Percentiles rank a stretch among this genome's conserved stretches.
Evolutionary conservation across 2,888 invertebrate genomes (phyloP).

Genomic region (Pimpla rufipes): DNA sequence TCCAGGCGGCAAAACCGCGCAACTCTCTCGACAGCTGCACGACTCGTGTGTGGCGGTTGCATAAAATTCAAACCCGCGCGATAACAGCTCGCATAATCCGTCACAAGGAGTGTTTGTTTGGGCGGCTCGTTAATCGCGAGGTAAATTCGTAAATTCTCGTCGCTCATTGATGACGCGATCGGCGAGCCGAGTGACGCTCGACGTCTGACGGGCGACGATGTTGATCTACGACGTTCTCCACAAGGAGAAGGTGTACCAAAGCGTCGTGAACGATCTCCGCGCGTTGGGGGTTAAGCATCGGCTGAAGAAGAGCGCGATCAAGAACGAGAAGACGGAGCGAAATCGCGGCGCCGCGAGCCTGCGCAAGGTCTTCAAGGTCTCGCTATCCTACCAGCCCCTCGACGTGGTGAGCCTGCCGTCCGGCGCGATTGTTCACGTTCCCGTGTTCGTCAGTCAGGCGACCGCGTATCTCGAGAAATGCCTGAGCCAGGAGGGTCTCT

Average conservation of each 20-base stretch:
- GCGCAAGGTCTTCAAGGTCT: slow-evolving; percentile 86
- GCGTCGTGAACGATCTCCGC: slow-evolving; percentile 89
- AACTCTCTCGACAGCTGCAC: background rate
- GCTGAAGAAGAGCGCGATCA: slow-evolving; percentile 88
- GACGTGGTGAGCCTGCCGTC: slow-evolving; percentile 88
- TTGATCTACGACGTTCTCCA: slow-evolving; percentile 87
- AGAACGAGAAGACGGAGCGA: slow-evolving; percentile 79
- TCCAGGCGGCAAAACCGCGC: background rate
- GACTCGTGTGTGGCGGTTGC: slow-evolving; percentile 21
- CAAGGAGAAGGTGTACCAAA: slow-evolving; percentile 86
- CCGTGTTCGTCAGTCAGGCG: slow-evolving; percentile 90
- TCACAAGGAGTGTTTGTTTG: slow-evolving; percentile 42
- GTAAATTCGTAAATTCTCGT: background rate
- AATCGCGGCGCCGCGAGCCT: slow-evolving; percentile 69
- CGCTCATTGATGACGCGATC: slow-evolving; percentile 7
- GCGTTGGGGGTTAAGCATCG: slow-evolving; percentile 91
- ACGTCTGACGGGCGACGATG: slow-evolving; percentile 81
- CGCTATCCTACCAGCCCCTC: slow-evolving; percentile 86
- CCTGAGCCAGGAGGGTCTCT: slow-evolving; percentile 93
- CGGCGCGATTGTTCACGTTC: slow-evolving; percentile 90
- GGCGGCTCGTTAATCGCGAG: background rate
- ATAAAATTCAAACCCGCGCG: slow-evolving; percentile 38
- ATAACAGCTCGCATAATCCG: slow-evolving; percentile 30
- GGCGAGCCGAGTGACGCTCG: slow-evolving; percentile 33
- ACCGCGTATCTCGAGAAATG: slow-evolving; percentile 90